phyloP scores from a whole-genome alignment of 2,888 invertebrate genomes.

The Macaria notata region DNA sequence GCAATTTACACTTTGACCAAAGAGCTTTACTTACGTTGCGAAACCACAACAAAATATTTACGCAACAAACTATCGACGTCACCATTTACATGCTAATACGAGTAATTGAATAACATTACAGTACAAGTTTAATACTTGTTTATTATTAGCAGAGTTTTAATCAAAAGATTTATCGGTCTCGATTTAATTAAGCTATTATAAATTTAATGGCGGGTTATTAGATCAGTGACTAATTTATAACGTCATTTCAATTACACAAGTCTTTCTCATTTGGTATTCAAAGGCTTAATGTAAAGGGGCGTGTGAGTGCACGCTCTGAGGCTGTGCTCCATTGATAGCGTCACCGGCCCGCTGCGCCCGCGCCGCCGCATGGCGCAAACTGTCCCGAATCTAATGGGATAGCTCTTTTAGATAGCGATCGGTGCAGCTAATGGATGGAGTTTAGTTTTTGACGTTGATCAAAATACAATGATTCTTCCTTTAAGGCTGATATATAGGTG shows the following conservation, averaged over 20 bases:
- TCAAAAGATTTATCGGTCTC: conserved; percentile 19
- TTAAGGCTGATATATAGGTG: too few species aligned
- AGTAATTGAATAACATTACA: conserved; percentile 23
- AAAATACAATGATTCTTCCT: too few species aligned
- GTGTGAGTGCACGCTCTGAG: conserved; percentile 62
- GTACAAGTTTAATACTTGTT: conserved; percentile 14
- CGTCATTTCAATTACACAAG: conserved; percentile 68
- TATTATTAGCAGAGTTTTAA: conserved; percentile 15
- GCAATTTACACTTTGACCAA: conserved; percentile 4
- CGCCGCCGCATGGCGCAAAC: conserved; percentile 23
- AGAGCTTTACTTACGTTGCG: conserved; percentile 7
- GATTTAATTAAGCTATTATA: conserved; percentile 36
- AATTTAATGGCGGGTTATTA: conserved; percentile 34
- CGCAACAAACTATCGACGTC: conserved; percentile 15
- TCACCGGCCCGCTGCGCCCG: conserved; percentile 42
- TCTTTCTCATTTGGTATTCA: conserved; percentile 72
- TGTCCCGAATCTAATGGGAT: conserved; percentile 14
- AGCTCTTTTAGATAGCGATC: neutral
- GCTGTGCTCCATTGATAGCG: conserved; percentile 59
- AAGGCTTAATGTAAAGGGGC: conserved; percentile 69
- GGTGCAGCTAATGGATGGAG: too few species aligned
- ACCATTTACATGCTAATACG: conserved; percentile 21
- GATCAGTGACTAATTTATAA: conserved; percentile 49
- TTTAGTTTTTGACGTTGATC: too few species aligned
- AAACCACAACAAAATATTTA: conserved; percentile 11